A percentile compares a stretch with the other conserved stretches of the same genome.
phyloP scores from a whole-genome alignment of 2,113 vertebrate species.

The Cichladusa arquata region DNA sequence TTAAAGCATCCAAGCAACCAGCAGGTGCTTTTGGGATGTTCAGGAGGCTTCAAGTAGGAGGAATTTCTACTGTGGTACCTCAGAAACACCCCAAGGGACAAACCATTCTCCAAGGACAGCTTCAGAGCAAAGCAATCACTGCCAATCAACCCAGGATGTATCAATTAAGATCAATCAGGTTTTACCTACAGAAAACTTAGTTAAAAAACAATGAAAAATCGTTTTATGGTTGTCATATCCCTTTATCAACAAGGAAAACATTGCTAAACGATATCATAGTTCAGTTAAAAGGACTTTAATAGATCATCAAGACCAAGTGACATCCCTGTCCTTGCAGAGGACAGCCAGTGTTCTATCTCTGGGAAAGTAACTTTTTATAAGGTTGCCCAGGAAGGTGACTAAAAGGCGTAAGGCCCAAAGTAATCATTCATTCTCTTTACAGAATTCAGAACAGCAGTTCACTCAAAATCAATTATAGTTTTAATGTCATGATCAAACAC shows the following conservation, averaged over 20 bases:
- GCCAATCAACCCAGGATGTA: neutral
- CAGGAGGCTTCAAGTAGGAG: neutral
- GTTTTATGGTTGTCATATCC: neutral
- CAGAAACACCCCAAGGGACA: neutral
- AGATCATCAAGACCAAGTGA: neutral
- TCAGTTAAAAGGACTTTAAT: neutral
- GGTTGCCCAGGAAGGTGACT: neutral
- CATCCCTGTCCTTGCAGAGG: neutral
- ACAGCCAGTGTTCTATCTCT: neutral
- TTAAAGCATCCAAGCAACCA: neutral
- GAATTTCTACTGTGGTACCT: fast-evolving
- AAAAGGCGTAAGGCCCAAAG: neutral
- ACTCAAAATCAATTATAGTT: neutral
- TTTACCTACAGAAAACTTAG: neutral
- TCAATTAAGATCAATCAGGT: neutral
- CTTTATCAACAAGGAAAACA: neutral
- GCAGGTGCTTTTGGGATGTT: neutral
- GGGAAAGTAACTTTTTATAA: neutral
- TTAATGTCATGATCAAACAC: neutral
- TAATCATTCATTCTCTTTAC: neutral
- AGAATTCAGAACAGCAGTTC: neutral
- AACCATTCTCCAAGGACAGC: neutral
- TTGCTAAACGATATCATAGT: neutral
- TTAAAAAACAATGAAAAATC: neutral
- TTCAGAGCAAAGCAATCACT: neutral